phyloP scores from a whole-genome alignment of 2,888 invertebrate species.

The Phengaris arion region DNA sequence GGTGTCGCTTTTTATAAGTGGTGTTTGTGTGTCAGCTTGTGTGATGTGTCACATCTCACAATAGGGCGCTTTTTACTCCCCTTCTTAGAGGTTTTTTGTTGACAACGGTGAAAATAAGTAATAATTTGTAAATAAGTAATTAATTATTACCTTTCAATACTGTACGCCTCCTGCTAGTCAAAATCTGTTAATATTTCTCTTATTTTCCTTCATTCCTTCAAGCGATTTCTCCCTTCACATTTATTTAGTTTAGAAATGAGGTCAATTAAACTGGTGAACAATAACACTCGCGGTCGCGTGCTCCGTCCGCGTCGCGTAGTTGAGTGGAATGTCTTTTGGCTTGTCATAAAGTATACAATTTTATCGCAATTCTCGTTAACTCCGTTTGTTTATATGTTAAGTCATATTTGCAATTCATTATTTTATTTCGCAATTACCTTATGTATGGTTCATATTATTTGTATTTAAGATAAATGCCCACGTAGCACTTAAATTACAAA shows the following conservation, averaged over 20 bases:
- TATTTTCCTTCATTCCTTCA: too few species aligned
- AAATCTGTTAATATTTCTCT: not conserved
- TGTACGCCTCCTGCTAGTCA: not conserved
- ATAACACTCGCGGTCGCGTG: not conserved
- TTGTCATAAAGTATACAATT: not conserved
- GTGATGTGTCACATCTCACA: not conserved
- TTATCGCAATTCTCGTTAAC: not conserved
- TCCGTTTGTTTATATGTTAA: constrained; percentile 1
- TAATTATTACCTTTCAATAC: not conserved
- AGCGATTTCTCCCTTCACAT: not conserved
- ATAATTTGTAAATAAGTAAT: not conserved
- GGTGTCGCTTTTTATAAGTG: not conserved
- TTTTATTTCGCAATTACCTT: too few species aligned
- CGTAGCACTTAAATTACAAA: too few species aligned
- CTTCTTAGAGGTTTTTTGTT: constrained; percentile 8
- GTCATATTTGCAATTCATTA: not conserved
- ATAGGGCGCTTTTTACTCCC: not conserved
- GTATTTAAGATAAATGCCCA: too few species aligned
- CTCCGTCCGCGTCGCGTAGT: not conserved
- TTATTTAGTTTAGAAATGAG: not conserved
- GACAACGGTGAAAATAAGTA: not conserved
- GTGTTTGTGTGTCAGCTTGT: constrained; percentile 3
- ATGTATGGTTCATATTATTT: too few species aligned
- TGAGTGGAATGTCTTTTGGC: not conserved
- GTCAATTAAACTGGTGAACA: not conserved